Conservation (phyloP, 2,888 invertebrate genomes). For the Taphrorychus bicolor region DNA sequence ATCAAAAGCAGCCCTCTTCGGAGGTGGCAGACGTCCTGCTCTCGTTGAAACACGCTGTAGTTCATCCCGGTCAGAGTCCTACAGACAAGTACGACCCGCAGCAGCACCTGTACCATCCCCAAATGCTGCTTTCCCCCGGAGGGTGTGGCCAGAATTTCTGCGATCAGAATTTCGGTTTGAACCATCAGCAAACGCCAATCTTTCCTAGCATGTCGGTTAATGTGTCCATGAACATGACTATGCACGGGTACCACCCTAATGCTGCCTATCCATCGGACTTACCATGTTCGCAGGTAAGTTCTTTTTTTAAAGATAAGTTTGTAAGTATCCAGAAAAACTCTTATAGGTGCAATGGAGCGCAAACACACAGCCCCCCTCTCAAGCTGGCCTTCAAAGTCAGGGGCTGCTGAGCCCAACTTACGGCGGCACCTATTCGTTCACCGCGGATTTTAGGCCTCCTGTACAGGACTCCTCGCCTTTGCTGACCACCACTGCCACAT, state of each 20-base stretch:
- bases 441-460: slow-evolving; percentile 76
- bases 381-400: slow-evolving; percentile 63
- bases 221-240: slow-evolving; percentile 98
- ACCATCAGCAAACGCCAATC: slow-evolving; percentile 60
- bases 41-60: slow-evolving; percentile 86
- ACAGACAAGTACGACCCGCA: slow-evolving; percentile 47
- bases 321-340: no score
- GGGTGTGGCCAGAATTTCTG: slow-evolving; percentile 54
- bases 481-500: slow-evolving; percentile 58
- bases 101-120: slow-evolving; percentile 46
- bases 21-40: slow-evolving; percentile 90
- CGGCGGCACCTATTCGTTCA: slow-evolving; percentile 80
- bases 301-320: background rate
- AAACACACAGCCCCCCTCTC: slow-evolving; percentile 65
- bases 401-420: slow-evolving; percentile 73
- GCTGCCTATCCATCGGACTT: slow-evolving; percentile 62
- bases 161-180: slow-evolving; percentile 50
- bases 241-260: slow-evolving; percentile 76
- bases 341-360: slow-evolving; percentile 75
- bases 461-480: slow-evolving; percentile 63
- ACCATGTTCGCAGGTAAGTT: slow-evolving; percentile 71
- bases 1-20: slow-evolving; percentile 49
- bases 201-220: slow-evolving; percentile 97
- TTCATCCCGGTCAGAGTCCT: slow-evolving; percentile 71
- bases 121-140: slow-evolving; percentile 72